phyloP scores from a whole-genome alignment of 2,888 invertebrate species.

The Sarcophaga carnaria region DNA sequence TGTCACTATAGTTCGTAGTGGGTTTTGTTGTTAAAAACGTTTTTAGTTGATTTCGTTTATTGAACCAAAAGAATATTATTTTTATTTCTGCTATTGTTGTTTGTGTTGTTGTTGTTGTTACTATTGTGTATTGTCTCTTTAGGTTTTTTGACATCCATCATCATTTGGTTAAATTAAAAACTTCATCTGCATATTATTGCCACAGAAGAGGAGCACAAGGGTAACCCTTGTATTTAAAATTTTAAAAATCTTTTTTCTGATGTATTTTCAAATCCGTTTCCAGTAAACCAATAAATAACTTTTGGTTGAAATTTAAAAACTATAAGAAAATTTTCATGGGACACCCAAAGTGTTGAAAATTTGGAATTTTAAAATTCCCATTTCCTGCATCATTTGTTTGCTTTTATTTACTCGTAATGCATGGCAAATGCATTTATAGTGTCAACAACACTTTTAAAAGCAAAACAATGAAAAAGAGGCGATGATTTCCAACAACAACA shows the following conservation, averaged over 20 bases:
- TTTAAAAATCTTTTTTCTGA: neutral
- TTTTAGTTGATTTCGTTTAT: conserved; percentile 34
- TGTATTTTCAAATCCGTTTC: too few species aligned
- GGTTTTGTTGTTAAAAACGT: neutral
- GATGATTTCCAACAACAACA: neutral
- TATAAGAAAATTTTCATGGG: neutral
- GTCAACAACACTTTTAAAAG: conserved; percentile 57
- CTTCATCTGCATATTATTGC: neutral
- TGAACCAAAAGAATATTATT: conserved; percentile 27
- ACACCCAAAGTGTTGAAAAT: neutral
- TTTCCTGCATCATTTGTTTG: conserved; percentile 35
- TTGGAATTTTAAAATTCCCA: conserved; percentile 22
- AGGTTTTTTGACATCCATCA: conserved; percentile 37
- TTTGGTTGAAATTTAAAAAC: neutral
- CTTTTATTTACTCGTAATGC: conserved; percentile 38
- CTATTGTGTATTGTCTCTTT: conserved; percentile 13
- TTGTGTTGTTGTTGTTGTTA: neutral
- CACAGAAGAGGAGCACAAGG: neutral
- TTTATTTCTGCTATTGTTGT: conserved; percentile 9
- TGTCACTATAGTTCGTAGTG: conserved; percentile 10
- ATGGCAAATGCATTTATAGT: conserved; percentile 66
- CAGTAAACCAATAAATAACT: neutral
- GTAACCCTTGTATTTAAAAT: neutral
- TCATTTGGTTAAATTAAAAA: conserved; percentile 27
- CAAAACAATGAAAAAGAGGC: neutral